Evolutionary conservation across 2,113 vertebrate species (phyloP).

Genomic region (Rhinopomastus cyanomelas): DNA sequence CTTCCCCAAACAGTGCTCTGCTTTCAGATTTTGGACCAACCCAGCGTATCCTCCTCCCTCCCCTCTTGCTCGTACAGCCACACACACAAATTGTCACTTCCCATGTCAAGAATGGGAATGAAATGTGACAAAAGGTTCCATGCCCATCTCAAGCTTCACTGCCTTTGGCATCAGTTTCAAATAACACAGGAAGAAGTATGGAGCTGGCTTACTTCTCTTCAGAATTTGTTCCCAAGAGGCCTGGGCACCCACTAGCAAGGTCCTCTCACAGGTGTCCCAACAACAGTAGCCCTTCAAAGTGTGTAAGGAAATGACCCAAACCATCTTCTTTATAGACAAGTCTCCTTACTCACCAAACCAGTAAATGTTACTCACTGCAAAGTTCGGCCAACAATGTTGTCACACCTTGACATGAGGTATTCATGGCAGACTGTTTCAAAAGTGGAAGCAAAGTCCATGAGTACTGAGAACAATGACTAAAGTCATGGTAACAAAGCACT

Average conservation of each 20-base stretch:
- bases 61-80: not conserved
- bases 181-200: not conserved
- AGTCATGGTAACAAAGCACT: not conserved
- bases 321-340: not conserved
- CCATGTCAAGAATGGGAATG: not conserved
- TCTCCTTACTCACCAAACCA: not conserved
- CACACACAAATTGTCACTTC: not conserved
- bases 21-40: not conserved
- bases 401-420: not conserved
- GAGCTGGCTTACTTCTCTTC: not conserved
- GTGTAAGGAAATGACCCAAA: not conserved
- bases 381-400: not conserved
- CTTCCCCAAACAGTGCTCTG: not conserved
- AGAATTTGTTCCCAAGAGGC: not conserved
- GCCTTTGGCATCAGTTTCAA: not conserved
- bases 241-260: not conserved
- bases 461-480: not conserved
- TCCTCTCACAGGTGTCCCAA: not conserved
- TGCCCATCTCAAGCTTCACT: not conserved
- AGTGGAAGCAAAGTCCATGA: not conserved
- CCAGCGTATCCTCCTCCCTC: fast-evolving
- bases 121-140: not conserved
- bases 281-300: not conserved
- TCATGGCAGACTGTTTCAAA: not conserved
- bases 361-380: not conserved